Percentiles rank a stretch among this genome's conserved stretches.
Conservation (phyloP, 30 jellyfish, hydroid and myxozoan species). For the Aurelia coerulea region DNA sequence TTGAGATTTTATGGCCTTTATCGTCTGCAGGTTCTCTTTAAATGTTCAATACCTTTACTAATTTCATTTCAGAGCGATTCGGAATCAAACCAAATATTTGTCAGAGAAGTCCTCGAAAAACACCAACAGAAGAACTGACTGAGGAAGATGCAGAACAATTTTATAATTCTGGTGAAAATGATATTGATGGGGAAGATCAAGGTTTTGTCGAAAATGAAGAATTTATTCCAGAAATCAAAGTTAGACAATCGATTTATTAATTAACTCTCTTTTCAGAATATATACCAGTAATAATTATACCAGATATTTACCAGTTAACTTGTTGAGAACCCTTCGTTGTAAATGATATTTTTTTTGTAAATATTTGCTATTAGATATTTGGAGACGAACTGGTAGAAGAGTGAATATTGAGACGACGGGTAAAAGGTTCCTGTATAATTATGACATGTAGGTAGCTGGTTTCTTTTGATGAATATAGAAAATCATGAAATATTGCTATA, state of each 20-base stretch:
- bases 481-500: too few species aligned
- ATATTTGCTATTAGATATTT: too few species aligned
- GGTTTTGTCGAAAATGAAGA: background rate
- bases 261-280: background rate
- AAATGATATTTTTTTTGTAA: too few species aligned
- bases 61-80: constrained; percentile 72
- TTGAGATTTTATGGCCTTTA: too few species aligned
- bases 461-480: too few species aligned
- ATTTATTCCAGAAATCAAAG: constrained; percentile 48
- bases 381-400: too few species aligned
- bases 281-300: background rate
- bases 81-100: constrained; percentile 89
- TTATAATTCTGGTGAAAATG: background rate
- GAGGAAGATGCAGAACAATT: constrained; percentile 50
- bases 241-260: constrained; percentile 44
- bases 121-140: constrained; percentile 50
- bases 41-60: too few species aligned
- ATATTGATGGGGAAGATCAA: background rate
- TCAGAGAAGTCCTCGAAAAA: constrained; percentile 79
- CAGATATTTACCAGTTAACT: background rate
- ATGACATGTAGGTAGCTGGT: too few species aligned
- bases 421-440: too few species aligned
- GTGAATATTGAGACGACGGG: too few species aligned
- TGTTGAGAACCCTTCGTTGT: too few species aligned
- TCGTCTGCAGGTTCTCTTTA: too few species aligned